Percentiles rank a stretch among this genome's conserved stretches.
Evolutionary conservation across 1,140 invertebrate species (phyloP).

Genomic region (Drosophila kohkoa): DNA sequence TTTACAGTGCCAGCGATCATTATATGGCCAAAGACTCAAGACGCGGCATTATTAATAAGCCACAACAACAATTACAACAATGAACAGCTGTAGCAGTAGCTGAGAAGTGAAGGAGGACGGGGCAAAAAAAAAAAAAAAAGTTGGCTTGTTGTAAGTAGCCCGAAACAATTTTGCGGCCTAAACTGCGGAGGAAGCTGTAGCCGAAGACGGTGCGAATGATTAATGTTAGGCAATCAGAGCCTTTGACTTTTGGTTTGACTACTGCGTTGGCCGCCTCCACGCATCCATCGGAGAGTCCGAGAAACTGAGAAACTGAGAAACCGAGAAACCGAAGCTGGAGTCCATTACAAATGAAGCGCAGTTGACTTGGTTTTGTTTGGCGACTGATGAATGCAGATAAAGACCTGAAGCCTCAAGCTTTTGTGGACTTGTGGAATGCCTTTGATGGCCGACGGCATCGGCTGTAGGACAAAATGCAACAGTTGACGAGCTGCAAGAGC

Average conservation of each 20-base stretch:
- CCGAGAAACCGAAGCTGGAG: neutral
- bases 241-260: conserved; percentile 61
- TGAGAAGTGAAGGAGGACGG: neutral
- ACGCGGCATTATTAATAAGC: conserved; percentile 57
- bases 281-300: neutral
- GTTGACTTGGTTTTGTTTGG: conserved; percentile 62
- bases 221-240: conserved; percentile 67
- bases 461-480: conserved; percentile 77
- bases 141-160: conserved; percentile 52
- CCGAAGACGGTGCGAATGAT: conserved; percentile 43
- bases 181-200: conserved; percentile 28
- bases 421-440: conserved; percentile 57
- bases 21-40: conserved; percentile 12
- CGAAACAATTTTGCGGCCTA: conserved; percentile 60
- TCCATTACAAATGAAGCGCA: conserved; percentile 68
- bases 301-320: neutral
- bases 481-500: conserved; percentile 62
- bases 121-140: neutral
- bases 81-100: conserved; percentile 30
- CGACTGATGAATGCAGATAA: conserved; percentile 81
- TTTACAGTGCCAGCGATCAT: conserved; percentile 43
- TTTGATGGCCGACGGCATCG: conserved; percentile 59
- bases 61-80: conserved; percentile 55
- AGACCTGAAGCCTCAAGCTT: conserved; percentile 31
- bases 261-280: conserved; percentile 73